Evolutionary conservation across 2,888 invertebrate genomes (phyloP).

Genomic region (Meghimatium bilineatum): DNA sequence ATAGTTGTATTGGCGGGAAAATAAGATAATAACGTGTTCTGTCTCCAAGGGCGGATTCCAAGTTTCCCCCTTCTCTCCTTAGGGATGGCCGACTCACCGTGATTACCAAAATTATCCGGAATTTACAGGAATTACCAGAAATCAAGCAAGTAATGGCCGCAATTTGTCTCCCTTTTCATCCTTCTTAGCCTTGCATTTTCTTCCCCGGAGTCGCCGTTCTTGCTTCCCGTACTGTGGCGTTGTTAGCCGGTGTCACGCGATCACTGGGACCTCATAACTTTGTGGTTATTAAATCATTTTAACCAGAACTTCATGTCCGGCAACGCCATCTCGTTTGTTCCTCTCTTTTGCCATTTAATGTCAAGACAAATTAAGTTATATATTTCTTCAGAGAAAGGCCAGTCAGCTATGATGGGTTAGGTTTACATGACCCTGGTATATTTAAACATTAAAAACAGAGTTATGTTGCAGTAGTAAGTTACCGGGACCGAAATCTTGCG

Average conservation of each 20-base stretch:
- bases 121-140: conserved; percentile 51
- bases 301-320: conserved; percentile 42
- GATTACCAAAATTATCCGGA: conserved; percentile 50
- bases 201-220: conserved; percentile 39
- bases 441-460: no score
- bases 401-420: no score
- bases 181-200: conserved; percentile 48
- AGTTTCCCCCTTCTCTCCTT: conserved; percentile 41
- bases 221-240: conserved; percentile 33
- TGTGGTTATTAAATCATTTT: conserved; percentile 48
- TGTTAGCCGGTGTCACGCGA: conserved; percentile 46
- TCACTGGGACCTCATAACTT: conserved; percentile 24
- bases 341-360: conserved; percentile 38
- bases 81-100: conserved; percentile 42
- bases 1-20: conserved; percentile 51
- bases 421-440: no score
- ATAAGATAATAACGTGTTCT: conserved; percentile 50
- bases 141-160: conserved; percentile 50
- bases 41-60: conserved; percentile 40
- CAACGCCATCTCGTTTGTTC: conserved; percentile 33
- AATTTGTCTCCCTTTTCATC: conserved; percentile 52
- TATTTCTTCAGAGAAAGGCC: no score
- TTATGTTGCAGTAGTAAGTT: no score
- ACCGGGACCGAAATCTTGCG: no score
- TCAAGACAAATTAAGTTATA: conserved; percentile 10